phyloP scores from a whole-genome alignment of 2,797 vertebrate species.

The Phrynocephalus vlangalii region DNA sequence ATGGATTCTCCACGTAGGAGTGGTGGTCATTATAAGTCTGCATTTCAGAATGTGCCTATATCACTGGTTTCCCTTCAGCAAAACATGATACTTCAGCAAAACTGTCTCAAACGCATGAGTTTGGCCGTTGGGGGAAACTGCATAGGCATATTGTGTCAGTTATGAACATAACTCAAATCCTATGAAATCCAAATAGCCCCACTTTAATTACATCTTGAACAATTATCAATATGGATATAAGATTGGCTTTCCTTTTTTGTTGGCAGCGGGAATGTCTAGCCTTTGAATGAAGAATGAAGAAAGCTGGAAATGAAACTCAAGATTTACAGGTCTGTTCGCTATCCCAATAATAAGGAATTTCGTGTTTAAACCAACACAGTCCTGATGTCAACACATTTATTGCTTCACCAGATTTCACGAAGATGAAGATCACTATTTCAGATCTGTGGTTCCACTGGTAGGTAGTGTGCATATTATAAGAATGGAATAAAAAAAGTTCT shows the following conservation, averaged over 20 bases:
- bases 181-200: neutral
- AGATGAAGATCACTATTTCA: too few species aligned
- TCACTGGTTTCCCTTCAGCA: neutral
- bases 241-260: neutral
- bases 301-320: neutral
- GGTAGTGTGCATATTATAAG: too few species aligned
- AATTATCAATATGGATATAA: neutral
- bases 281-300: neutral
- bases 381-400: neutral
- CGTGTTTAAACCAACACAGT: neutral
- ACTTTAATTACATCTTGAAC: neutral
- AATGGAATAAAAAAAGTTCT: too few species aligned
- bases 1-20: neutral
- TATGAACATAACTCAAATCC: neutral
- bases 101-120: neutral
- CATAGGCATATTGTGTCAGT: neutral
- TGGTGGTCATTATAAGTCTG: neutral
- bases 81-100: neutral
- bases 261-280: neutral
- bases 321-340: neutral
- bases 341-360: neutral
- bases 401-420: neutral
- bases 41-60: neutral
- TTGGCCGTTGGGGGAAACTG: neutral
- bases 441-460: too few species aligned